Evolutionary conservation across 2,888 invertebrate genomes (phyloP).

Genomic region (Bedellia somnulentella): DNA sequence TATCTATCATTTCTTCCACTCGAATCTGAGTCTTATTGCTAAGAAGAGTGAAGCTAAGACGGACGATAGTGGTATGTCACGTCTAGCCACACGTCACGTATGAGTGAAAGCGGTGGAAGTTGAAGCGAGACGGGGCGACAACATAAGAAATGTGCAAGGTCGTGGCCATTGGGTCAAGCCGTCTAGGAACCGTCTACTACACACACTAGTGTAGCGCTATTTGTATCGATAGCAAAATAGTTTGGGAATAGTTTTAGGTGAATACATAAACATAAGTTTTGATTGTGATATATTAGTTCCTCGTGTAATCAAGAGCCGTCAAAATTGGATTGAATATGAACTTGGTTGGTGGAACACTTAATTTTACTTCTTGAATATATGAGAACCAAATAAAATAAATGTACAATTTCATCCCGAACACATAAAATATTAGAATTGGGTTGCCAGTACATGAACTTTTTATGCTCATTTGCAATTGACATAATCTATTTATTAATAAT

Average conservation of each 20-base stretch:
- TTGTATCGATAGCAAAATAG: slow-evolving; percentile 19
- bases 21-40: slow-evolving; percentile 1
- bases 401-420: too few relatives aligned
- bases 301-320: too few relatives aligned
- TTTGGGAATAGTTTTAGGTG: neutral
- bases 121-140: slow-evolving; percentile 32
- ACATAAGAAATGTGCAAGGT: slow-evolving; percentile 55
- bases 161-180: slow-evolving; percentile 52
- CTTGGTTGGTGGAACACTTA: too few relatives aligned
- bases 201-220: slow-evolving; percentile 27
- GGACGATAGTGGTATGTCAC: neutral
- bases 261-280: neutral
- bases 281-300: too few relatives aligned
- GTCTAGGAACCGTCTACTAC: slow-evolving; percentile 56
- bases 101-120: slow-evolving; percentile 19
- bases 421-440: too few relatives aligned
- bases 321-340: too few relatives aligned
- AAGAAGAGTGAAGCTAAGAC: slow-evolving; percentile 3
- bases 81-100: slow-evolving; percentile 16
- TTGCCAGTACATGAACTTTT: too few relatives aligned
- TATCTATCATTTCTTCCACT: neutral
- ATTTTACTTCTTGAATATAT: too few relatives aligned
- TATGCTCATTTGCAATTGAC: too few relatives aligned
- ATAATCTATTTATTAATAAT: too few relatives aligned
- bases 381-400: too few relatives aligned